These are phyloP conservation scores for Anoura caudifer DNA, from an alignment of 2,113 vertebrate species.

Conservation along the genomic window DNA sequence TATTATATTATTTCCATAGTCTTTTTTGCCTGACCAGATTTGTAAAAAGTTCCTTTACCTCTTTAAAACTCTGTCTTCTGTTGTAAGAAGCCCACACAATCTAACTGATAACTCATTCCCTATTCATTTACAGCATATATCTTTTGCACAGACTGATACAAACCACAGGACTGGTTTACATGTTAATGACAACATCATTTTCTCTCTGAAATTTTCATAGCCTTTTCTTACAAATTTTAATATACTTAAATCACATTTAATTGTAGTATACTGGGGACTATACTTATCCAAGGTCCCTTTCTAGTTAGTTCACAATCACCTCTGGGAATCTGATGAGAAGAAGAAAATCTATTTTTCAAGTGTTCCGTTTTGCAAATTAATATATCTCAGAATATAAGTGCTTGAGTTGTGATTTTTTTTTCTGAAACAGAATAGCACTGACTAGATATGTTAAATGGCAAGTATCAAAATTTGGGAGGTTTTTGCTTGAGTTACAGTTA, in stretches of 20 bases:
- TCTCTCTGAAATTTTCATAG: not conserved
- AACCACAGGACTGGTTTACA: slow-evolving; percentile 10
- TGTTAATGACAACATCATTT: slow-evolving; percentile 16
- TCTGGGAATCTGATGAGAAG: not conserved
- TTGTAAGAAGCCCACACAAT: not conserved
- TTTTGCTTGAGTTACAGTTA: not conserved
- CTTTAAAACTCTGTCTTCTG: not conserved
- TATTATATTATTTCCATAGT: not conserved
- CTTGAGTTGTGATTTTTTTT: not conserved
- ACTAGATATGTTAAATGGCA: not conserved
- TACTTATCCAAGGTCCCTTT: not conserved
- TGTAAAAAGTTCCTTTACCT: not conserved
- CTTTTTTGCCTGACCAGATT: slow-evolving; percentile 32
- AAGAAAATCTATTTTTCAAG: slow-evolving; percentile 12
- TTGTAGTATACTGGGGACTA: not conserved
- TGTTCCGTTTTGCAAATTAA: not conserved
- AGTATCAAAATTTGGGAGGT: not conserved
- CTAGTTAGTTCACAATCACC: not conserved
- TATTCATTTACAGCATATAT: not conserved
- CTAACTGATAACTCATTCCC: not conserved
- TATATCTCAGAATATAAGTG: not conserved
- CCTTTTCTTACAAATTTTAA: not conserved
- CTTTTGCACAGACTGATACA: not conserved
- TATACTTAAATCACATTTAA: slow-evolving; percentile 23
- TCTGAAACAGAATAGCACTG: not conserved